Conservation (phyloP, 2,113 vertebrate genomes). For the Bubo bubo region DNA sequence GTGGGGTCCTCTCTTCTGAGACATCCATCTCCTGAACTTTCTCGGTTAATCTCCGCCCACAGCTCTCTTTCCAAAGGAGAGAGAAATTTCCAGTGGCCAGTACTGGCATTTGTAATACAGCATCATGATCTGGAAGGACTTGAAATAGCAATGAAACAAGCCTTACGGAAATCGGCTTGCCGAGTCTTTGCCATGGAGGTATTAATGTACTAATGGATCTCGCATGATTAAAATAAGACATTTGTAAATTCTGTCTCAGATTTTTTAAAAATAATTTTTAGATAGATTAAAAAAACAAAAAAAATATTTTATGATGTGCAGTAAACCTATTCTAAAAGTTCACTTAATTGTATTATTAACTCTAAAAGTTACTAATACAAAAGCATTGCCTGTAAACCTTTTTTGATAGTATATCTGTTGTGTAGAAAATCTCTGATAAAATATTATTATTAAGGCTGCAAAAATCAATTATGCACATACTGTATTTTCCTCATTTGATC, state of each 20-base stretch:
- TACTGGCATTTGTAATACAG: conserved; percentile 97
- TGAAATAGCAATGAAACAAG: conserved; percentile 98
- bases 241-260: background rate
- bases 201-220: background rate
- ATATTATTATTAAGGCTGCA: background rate
- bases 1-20: conserved; percentile 95
- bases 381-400: background rate
- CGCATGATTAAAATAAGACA: background rate
- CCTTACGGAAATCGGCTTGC: conserved; percentile 95
- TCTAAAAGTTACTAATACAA: background rate
- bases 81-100: conserved; percentile 98
- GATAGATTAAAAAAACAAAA: background rate
- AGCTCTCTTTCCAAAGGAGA: conserved; percentile 98
- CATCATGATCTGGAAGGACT: conserved; percentile 97
- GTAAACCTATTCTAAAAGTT: background rate
- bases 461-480: background rate
- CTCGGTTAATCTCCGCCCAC: conserved; percentile 95
- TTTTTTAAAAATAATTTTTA: background rate
- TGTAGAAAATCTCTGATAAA: background rate
- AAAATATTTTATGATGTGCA: background rate
- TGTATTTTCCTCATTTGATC: background rate
- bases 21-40: conserved; percentile 97
- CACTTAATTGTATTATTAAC: background rate
- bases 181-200: conserved; percentile 99
- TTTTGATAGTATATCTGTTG: background rate